These are phyloP conservation scores for Mantis religiosa DNA, from an alignment of 2,888 invertebrate species.

Conservation along the genomic window DNA sequence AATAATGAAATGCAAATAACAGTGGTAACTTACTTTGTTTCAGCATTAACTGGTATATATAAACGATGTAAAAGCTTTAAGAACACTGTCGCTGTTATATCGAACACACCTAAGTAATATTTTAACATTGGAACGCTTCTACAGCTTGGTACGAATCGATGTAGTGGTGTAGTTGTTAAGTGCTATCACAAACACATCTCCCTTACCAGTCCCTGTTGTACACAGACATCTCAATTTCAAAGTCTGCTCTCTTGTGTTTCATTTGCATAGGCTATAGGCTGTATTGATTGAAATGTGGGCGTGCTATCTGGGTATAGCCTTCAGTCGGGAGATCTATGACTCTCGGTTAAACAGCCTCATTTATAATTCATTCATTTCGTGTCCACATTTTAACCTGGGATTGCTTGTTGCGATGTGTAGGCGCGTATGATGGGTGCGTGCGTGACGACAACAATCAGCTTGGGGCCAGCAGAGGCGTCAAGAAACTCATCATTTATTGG, in stretches of 20 bases:
- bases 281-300: background rate
- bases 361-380: conserved; percentile 6
- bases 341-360: background rate
- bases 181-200: background rate
- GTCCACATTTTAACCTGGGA: background rate
- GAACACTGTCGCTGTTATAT: too few relatives aligned
- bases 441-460: background rate
- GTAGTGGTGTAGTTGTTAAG: background rate
- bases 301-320: background rate
- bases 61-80: too few relatives aligned
- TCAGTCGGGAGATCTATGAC: background rate
- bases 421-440: background rate
- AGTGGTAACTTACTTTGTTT: too few relatives aligned
- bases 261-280: background rate
- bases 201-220: background rate
- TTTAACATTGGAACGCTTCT: too few relatives aligned
- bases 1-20: too few relatives aligned
- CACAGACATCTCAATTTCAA: background rate
- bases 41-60: too few relatives aligned
- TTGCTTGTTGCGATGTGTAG: background rate
- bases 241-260: background rate
- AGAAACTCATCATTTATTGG: background rate
- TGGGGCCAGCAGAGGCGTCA: background rate
- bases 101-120: too few relatives aligned
- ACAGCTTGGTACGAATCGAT: background rate